A percentile compares a stretch with the other conserved stretches of the same genome.
These are phyloP conservation scores for Erythrocercus mccallii DNA, from an alignment of 2,113 vertebrate species.

Conservation along the genomic window DNA sequence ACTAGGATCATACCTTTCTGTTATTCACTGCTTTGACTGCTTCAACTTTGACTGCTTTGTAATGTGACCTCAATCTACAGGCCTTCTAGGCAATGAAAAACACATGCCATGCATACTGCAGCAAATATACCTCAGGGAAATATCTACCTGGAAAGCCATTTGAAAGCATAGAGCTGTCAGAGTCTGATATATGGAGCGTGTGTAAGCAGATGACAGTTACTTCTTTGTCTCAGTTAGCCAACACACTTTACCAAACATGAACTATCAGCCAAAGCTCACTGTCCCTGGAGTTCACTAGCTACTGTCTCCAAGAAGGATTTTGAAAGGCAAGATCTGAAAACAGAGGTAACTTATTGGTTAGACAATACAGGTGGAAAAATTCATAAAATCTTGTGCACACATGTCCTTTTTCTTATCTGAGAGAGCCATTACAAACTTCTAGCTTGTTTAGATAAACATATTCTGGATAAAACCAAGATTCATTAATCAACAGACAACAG, in stretches of 20 bases:
- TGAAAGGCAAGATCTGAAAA: neutral
- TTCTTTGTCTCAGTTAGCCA: neutral
- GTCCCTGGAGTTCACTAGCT: neutral
- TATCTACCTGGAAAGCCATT: neutral
- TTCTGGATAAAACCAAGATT: neutral
- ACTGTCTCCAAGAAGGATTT: neutral
- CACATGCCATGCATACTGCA: neutral
- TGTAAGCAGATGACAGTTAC: neutral
- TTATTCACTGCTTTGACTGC: neutral
- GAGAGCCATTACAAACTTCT: neutral
- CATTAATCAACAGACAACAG: neutral
- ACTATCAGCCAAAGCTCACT: neutral
- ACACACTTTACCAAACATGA: neutral
- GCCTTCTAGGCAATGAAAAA: neutral
- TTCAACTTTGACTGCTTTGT: neutral
- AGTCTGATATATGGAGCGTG: neutral
- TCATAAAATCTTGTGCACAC: neutral
- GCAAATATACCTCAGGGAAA: neutral
- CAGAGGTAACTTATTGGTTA: neutral
- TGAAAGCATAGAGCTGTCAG: neutral
- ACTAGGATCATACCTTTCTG: neutral
- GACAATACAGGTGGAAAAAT: neutral
- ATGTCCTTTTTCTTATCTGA: neutral
- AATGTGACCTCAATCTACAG: neutral
- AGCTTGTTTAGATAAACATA: neutral